Evolutionary conservation across 2,888 invertebrate genomes (phyloP).

Genomic region (Hyposoter dolosus): DNA sequence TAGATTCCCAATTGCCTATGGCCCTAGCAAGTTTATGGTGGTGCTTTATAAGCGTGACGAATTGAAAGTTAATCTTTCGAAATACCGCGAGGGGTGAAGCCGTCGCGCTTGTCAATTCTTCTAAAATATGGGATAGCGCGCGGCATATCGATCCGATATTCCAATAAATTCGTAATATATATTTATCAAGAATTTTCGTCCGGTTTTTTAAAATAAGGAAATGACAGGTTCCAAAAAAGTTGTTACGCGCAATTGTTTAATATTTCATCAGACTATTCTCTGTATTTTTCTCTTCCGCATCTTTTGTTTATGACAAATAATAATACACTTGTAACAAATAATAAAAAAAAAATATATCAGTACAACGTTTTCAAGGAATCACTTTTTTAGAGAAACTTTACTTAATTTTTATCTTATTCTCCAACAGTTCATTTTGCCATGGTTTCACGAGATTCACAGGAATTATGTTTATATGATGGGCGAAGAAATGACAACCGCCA

Average conservation of each 20-base stretch:
- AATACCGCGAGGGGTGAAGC: too few relatives aligned
- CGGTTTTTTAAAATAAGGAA: background rate
- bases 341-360: slow-evolving; percentile 41
- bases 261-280: slow-evolving; percentile 19
- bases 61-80: too few relatives aligned
- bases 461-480: background rate
- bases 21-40: too few relatives aligned
- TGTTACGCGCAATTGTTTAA: background rate
- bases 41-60: too few relatives aligned
- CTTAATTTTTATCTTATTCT: background rate
- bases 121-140: too few relatives aligned
- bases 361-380: slow-evolving; percentile 19
- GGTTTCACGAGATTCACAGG: background rate
- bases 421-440: background rate
- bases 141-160: too few relatives aligned
- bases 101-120: too few relatives aligned
- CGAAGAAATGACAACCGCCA: background rate
- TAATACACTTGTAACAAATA: slow-evolving; percentile 58
- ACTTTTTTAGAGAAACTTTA: background rate
- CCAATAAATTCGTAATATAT: too few relatives aligned
- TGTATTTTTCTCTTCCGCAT: slow-evolving; percentile 43
- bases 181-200: background rate
- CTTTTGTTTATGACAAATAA: slow-evolving; percentile 53
- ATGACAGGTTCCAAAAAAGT: background rate
- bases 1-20: too few relatives aligned